These are phyloP conservation scores for Gavia stellata DNA, from an alignment of 2,113 vertebrate genomes.

Conservation along the genomic window DNA sequence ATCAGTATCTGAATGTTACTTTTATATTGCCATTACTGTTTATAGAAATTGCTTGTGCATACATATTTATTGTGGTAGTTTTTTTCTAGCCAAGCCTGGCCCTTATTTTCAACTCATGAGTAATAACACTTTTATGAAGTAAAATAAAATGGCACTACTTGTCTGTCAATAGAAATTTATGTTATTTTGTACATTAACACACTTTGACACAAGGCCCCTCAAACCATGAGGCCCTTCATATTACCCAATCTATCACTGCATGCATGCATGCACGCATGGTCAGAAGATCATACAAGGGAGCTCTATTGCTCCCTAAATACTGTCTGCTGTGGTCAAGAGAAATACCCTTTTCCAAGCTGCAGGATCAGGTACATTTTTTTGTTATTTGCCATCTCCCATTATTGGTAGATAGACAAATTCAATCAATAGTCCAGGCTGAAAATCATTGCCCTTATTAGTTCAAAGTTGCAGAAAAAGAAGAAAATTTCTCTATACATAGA, in stretches of 20 bases:
- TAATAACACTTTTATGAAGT: not conserved
- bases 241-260: not conserved
- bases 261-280: not conserved
- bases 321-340: not conserved
- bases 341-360: not conserved
- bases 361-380: not conserved
- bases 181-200: not conserved
- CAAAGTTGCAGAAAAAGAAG: not conserved
- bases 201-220: not conserved
- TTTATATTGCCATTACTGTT: slow-evolving; percentile 1
- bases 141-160: not conserved
- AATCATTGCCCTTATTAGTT: not conserved
- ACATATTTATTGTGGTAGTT: not conserved
- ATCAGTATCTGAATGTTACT: not conserved
- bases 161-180: not conserved
- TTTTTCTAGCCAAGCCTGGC: slow-evolving; percentile 12
- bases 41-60: slow-evolving; percentile 4
- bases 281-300: not conserved
- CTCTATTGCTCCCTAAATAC: not conserved
- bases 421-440: not conserved
- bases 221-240: not conserved
- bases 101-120: not conserved
- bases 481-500: not conserved
- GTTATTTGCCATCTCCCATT: not conserved
- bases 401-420: not conserved